Conservation (phyloP, 2,888 invertebrate species). For the Clunio marinus region DNA sequence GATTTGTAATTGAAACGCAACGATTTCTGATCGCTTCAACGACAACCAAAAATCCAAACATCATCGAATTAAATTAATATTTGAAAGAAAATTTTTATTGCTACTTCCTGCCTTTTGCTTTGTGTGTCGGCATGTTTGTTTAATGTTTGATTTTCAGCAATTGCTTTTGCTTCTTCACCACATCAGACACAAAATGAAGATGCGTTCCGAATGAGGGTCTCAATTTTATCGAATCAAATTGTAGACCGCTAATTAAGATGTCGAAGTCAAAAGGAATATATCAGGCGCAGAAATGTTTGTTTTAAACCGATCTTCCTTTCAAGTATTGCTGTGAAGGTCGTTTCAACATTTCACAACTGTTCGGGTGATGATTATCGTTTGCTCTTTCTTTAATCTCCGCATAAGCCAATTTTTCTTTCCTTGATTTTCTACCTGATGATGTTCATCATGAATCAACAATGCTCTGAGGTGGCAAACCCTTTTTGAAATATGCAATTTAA, state of each 20-base stretch:
- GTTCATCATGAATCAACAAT: neutral
- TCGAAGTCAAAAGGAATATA: neutral
- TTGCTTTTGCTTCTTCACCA: neutral
- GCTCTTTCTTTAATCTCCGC: neutral
- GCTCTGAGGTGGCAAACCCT: slow-evolving; percentile 2
- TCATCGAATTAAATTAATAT: slow-evolving; percentile 20
- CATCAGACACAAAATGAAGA: neutral
- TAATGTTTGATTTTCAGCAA: neutral
- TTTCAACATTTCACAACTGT: neutral
- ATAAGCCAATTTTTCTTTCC: neutral
- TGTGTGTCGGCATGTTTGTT: neutral
- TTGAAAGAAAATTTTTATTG: neutral
- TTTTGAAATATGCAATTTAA: slow-evolving; percentile 9
- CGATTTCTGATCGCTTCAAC: neutral
- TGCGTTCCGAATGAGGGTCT: neutral
- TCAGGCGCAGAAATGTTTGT: slow-evolving; percentile 29
- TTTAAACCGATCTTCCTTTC: slow-evolving; percentile 9
- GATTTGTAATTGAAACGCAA: slow-evolving; percentile 15
- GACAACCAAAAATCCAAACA: neutral
- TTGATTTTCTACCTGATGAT: slow-evolving; percentile 8
- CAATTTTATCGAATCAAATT: neutral
- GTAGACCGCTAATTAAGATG: slow-evolving; percentile 26
- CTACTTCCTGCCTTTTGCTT: slow-evolving; percentile 21
- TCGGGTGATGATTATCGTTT: slow-evolving; percentile 2
- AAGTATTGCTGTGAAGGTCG: slow-evolving; percentile 31